A percentile compares a stretch with the other conserved stretches of the same genome.
phyloP scores from a whole-genome alignment of 2,888 invertebrate genomes.

The Ectemnius continuus region DNA sequence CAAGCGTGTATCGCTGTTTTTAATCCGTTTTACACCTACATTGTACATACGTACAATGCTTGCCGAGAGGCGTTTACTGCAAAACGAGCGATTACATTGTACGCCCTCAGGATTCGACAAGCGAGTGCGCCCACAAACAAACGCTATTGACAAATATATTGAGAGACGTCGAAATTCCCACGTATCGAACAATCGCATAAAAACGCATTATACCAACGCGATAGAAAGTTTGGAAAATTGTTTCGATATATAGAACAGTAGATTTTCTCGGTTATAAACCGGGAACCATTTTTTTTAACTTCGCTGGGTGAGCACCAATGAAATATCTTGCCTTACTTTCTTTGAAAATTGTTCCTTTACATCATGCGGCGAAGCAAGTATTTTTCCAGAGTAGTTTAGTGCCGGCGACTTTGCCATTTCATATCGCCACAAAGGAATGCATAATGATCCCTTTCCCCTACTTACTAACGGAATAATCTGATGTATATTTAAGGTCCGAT shows the following conservation, averaged over 20 bases:
- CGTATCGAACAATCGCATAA: conserved; percentile 7
- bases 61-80: neutral
- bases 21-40: too few relatives aligned
- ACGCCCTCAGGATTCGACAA: neutral
- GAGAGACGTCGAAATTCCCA: neutral
- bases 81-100: neutral
- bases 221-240: neutral
- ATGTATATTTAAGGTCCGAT: conserved; percentile 39
- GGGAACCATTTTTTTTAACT: too few relatives aligned
- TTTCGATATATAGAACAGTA: too few relatives aligned
- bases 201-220: conserved; percentile 8
- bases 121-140: conserved; percentile 1
- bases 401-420: conserved; percentile 1
- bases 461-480: conserved; percentile 16
- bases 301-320: too few relatives aligned
- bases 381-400: neutral
- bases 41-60: too few relatives aligned
- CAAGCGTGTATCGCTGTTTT: too few relatives aligned
- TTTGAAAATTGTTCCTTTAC: too few relatives aligned
- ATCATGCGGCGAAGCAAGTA: too few relatives aligned
- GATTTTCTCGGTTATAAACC: too few relatives aligned
- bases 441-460: conserved; percentile 23
- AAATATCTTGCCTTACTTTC: too few relatives aligned
- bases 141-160: conserved; percentile 12
- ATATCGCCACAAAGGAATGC: conserved; percentile 38